Conservation (phyloP, 2,113 vertebrate species). For the Alethe diademata region DNA sequence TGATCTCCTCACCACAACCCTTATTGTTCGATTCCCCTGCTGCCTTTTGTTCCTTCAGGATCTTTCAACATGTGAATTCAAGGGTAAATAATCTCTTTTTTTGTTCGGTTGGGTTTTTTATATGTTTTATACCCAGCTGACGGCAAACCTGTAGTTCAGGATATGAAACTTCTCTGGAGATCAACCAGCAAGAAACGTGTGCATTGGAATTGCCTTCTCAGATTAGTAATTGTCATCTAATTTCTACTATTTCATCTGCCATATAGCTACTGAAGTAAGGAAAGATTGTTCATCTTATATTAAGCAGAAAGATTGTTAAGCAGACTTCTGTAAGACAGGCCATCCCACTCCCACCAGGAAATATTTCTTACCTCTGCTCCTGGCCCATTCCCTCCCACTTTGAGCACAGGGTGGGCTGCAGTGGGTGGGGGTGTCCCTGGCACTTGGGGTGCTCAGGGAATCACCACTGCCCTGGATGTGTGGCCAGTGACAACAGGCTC, state of each 20-base stretch:
- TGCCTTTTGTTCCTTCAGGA: not conserved
- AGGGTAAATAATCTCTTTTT: not conserved
- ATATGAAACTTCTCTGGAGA: not conserved
- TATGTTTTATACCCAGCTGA: not conserved
- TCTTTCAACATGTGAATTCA: not conserved
- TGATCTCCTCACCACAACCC: not conserved
- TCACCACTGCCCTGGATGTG: rapidly evolving
- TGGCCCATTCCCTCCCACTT: not conserved
- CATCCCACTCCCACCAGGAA: not conserved
- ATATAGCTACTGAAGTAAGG: not conserved
- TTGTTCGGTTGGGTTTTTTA: not conserved
- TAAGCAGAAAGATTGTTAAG: not conserved
- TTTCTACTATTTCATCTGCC: not conserved
- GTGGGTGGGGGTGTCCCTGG: not conserved
- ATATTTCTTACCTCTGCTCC: not conserved
- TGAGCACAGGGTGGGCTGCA: not conserved
- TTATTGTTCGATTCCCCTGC: not conserved
- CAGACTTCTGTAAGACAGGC: not conserved
- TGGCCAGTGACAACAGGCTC: not conserved
- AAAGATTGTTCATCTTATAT: not conserved
- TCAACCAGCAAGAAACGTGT: not conserved
- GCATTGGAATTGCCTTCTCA: not conserved
- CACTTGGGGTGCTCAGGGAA: rapidly evolving
- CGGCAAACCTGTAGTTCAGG: not conserved
- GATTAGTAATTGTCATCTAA: not conserved